A percentile compares a stretch with the other conserved stretches of the same genome.
These are phyloP conservation scores for Dicyrtomina minuta DNA, from an alignment of 2,888 invertebrate genomes.

Conservation along the genomic window DNA sequence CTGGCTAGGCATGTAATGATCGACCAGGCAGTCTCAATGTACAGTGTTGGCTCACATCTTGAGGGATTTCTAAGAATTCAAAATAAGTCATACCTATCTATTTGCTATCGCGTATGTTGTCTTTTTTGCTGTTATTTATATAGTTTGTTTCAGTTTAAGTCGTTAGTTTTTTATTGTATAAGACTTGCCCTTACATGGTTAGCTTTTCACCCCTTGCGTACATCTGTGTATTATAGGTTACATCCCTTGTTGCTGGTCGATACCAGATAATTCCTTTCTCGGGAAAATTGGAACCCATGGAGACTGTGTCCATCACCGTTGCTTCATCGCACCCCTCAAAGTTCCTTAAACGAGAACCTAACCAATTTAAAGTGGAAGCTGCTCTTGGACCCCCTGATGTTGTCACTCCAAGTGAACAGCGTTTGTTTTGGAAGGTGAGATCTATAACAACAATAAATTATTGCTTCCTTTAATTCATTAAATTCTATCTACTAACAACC, in stretches of 20 bases:
- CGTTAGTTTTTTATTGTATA: background rate
- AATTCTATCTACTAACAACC: no score
- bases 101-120: constrained; percentile 1
- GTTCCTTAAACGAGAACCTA: background rate
- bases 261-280: constrained; percentile 8
- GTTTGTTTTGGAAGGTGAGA: constrained; percentile 8
- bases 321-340: background rate
- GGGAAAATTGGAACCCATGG: background rate
- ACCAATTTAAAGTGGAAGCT: constrained; percentile 14
- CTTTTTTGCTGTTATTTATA: background rate
- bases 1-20: background rate
- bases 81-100: background rate
- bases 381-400: background rate
- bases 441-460: no score
- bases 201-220: background rate
- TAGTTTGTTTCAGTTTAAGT: background rate
- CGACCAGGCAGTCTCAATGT: constrained; percentile 2
- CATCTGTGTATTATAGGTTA: constrained; percentile 3
- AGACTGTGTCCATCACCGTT: background rate
- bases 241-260: constrained; percentile 4
- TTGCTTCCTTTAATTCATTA: no score
- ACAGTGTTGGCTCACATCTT: constrained; percentile 6
- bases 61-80: background rate
- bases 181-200: background rate
- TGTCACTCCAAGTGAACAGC: constrained; percentile 4